Conservation (phyloP, 23 tunicate species). For the Trididemnum miniatum region DNA sequence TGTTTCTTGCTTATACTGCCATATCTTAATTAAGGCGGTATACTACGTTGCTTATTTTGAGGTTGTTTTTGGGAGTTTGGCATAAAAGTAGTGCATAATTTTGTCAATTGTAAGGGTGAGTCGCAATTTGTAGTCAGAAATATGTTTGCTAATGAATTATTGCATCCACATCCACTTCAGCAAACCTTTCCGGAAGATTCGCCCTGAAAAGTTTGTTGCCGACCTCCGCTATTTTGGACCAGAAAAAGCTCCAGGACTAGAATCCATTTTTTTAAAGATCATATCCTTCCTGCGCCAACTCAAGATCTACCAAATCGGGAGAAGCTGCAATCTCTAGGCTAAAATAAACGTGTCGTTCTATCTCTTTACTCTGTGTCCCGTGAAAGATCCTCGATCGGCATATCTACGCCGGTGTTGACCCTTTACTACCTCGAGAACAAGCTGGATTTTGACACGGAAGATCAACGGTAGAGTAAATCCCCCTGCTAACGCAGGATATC, state of each 20-base stretch:
- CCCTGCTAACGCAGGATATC: not conserved
- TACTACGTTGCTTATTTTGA: no score
- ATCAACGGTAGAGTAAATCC: not conserved
- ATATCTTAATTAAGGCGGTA: no score
- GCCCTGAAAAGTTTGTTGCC: not conserved
- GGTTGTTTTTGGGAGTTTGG: no score
- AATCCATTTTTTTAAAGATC: not conserved
- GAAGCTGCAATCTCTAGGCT: no score
- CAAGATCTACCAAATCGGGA: no score
- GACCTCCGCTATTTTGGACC: not conserved
- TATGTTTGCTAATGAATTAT: no score
- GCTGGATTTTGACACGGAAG: not conserved
- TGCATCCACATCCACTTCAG: not conserved
- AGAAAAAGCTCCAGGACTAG: not conserved
- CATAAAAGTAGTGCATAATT: no score
- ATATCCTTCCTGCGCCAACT: not conserved
- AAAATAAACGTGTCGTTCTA: no score
- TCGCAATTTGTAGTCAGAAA: no score
- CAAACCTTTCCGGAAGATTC: not conserved
- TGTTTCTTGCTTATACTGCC: no score
- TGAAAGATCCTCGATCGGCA: not conserved
- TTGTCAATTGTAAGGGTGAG: no score
- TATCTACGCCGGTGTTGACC: not conserved
- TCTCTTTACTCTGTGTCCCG: no score
- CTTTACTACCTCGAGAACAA: not conserved